phyloP scores from a whole-genome alignment of 2,888 invertebrate genomes.

The Leistus spinibarbis region DNA sequence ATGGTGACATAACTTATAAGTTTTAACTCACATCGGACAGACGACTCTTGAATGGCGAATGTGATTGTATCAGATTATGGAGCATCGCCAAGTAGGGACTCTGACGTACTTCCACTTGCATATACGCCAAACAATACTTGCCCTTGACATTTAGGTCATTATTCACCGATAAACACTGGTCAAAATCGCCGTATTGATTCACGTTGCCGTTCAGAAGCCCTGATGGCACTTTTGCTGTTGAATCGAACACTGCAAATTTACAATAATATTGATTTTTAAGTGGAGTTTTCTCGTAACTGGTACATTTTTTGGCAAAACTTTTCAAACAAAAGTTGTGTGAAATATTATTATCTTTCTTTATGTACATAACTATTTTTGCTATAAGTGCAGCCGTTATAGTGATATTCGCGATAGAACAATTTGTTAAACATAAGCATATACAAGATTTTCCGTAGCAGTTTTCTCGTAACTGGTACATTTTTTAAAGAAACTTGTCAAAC shows the following conservation, averaged over 20 bases:
- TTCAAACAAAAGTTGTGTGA: too few species aligned
- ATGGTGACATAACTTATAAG: background rate
- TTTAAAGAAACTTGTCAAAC: too few species aligned
- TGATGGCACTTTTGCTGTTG: conserved; percentile 56
- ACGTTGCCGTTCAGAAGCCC: conserved; percentile 56
- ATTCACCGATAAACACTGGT: conserved; percentile 52
- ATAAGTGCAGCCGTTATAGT: too few species aligned
- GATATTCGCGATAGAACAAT: too few species aligned
- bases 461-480: too few species aligned
- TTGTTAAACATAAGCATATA: too few species aligned
- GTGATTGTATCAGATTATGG: conserved; percentile 64
- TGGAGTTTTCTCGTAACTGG: too few species aligned
- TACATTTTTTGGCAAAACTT: too few species aligned
- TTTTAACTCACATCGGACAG: conserved; percentile 67
- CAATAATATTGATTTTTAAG: background rate
- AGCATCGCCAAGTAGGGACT: conserved; percentile 60
- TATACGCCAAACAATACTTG: conserved; percentile 69
- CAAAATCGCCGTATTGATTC: conserved; percentile 57
- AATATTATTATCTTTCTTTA: too few species aligned
- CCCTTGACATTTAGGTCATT: conserved; percentile 58
- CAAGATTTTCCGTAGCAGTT: too few species aligned
- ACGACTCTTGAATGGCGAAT: conserved; percentile 68
- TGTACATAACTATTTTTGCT: too few species aligned
- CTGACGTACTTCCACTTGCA: conserved; percentile 61
- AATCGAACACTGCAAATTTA: conserved; percentile 55